Conservation (phyloP, 1,140 invertebrate species). For the Leptinotarsa defecta region DNA sequence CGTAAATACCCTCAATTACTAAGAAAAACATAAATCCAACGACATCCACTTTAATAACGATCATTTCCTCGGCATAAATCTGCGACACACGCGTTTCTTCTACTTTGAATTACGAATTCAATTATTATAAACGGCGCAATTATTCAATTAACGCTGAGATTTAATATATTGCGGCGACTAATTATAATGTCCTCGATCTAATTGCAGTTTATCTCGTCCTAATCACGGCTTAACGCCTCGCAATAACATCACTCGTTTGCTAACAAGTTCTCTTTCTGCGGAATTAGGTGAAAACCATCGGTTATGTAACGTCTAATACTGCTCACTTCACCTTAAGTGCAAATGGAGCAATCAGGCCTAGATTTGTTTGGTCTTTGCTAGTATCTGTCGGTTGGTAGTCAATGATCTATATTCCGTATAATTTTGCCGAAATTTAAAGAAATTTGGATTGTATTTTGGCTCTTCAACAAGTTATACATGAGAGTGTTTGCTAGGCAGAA, state of each 20-base stretch:
- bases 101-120: slow-evolving; percentile 16
- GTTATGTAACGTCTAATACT: background rate
- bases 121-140: slow-evolving; percentile 22
- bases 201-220: slow-evolving; percentile 27
- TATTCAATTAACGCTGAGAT: slow-evolving; percentile 23
- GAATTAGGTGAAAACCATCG: slow-evolving; percentile 3
- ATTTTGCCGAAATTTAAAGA: too few relatives aligned
- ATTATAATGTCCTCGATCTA: slow-evolving; percentile 26
- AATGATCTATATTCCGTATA: too few relatives aligned
- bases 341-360: too few relatives aligned
- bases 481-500: too few relatives aligned
- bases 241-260: slow-evolving; percentile 5
- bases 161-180: slow-evolving; percentile 21
- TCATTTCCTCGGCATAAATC: slow-evolving; percentile 15
- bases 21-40: background rate
- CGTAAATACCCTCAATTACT: too few relatives aligned
- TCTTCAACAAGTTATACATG: too few relatives aligned
- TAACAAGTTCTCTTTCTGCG: background rate
- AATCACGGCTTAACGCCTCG: background rate
- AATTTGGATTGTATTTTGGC: too few relatives aligned
- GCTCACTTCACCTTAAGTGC: too few relatives aligned
- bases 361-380: too few relatives aligned
- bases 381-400: too few relatives aligned
- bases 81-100: slow-evolving; percentile 22
- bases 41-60: slow-evolving; percentile 9